Base-by-base conservation (phyloP, 2,113 vertebrate genomes). In the Syngnathus floridae region DNA sequence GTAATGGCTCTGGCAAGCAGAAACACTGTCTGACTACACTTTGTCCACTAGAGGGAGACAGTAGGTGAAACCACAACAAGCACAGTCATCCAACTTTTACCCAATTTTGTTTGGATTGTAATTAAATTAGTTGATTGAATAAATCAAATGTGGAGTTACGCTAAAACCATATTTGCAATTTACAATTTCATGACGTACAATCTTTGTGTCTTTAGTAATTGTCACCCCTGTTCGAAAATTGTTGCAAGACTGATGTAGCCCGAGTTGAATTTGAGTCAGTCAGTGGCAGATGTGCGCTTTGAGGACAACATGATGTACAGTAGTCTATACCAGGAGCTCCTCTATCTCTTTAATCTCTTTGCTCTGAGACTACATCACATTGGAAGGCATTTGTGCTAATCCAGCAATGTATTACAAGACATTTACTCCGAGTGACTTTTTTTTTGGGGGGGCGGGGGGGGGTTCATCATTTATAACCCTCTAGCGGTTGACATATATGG, bases 321-420 rank as follows among this genome's bases (percentile, higher is more conserved):
- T 26, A 74, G 7, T 5, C 10, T 22, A 26, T 54, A 35, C 54
- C 54, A 31, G 6, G 54, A 56, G 54, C 56, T 65, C 65, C 67
- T 70, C 64, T 55, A 48, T 64, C 45, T 63, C 64, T 49, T 69
- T 74, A 84, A 81, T 72, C 66, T 67, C 38, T 69, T 43, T 38
- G 13, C 71, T 65, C 64, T 66, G 68, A 78, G 69, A 56, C 58
- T 61, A 46, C 56, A 63, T 62, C 57, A 61, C 63, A 77, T 52
- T 60, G 62, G 58, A 75, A 66, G 55, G 71, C 55, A 70, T 80
- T 75, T 73, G 49, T 59, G 36, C 69, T 65, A 73, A 80, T 79
- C 66, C 72, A 77, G 40, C 52, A 74, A 51, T 75, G 38, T 74
- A 70, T 69, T 59, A 69, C 19, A 71, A 67, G 43, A 70, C 36